Percentiles rank a stretch among this genome's conserved stretches.
Conservation (phyloP, 2,113 vertebrate species). For the Odocoileus virginianus region DNA sequence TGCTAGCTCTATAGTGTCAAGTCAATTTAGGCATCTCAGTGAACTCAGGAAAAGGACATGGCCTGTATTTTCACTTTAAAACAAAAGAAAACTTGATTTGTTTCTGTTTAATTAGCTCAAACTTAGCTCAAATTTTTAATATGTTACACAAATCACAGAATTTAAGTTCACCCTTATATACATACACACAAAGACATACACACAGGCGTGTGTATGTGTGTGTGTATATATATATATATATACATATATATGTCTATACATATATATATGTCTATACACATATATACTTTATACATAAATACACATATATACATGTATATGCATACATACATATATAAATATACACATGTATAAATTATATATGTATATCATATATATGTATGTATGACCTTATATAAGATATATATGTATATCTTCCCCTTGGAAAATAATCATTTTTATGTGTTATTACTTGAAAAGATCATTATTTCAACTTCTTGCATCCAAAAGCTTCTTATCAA, state of each 20-base stretch:
- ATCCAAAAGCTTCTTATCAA: neutral
- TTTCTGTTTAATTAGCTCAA: neutral
- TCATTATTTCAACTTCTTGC: neutral
- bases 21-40: neutral
- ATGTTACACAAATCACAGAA: neutral
- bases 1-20: neutral
- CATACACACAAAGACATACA: neutral
- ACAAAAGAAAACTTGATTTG: neutral
- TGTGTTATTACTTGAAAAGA: neutral
- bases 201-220: accelerated
- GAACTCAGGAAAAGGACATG: neutral
- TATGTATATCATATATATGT: neutral
- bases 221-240: neutral
- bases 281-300: neutral
- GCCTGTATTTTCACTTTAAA: neutral
- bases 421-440: neutral
- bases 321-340: neutral
- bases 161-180: neutral
- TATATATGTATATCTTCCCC: neutral
- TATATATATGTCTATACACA: neutral
- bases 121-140: neutral
- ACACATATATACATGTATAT: neutral
- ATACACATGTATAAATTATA: neutral
- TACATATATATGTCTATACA: neutral
- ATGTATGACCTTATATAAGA: neutral